Percentiles rank a stretch among this genome's conserved stretches.
phyloP scores from a whole-genome alignment of 2,888 invertebrate genomes.

The Protophormia terraenovae region DNA sequence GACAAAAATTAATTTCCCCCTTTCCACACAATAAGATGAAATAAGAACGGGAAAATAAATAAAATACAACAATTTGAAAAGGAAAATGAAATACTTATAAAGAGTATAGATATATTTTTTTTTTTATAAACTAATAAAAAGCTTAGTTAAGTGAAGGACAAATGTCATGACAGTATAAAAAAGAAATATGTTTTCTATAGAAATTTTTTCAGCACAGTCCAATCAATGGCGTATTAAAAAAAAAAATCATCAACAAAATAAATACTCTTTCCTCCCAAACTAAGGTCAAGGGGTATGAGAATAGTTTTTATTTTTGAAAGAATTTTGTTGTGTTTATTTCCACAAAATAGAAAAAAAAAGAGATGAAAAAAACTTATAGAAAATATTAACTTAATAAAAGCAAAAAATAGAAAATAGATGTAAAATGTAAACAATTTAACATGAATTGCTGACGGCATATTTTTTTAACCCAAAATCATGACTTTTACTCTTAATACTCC shows the following conservation, averaged over 20 bases:
- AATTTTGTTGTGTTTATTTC: background rate
- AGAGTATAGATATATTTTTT: background rate
- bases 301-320: background rate
- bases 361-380: background rate
- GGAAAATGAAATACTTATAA: background rate
- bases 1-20: slow-evolving; percentile 54
- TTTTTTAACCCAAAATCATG: background rate
- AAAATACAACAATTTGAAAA: slow-evolving; percentile 15
- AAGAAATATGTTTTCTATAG: slow-evolving; percentile 5
- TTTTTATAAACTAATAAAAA: slow-evolving; percentile 30
- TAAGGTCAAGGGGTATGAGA: background rate
- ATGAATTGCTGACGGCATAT: slow-evolving; percentile 12
- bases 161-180: background rate
- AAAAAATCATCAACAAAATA: background rate
- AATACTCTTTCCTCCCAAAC: background rate
- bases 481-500: background rate
- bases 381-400: background rate
- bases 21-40: background rate
- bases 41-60: background rate
- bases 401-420: background rate
- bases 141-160: slow-evolving; percentile 36
- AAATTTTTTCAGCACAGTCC: background rate
- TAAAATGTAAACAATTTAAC: slow-evolving; percentile 15
- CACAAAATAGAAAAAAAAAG: background rate
- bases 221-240: background rate